A percentile compares a stretch with the other conserved stretches of the same genome.
Evolutionary conservation across 2,797 vertebrate species (phyloP).

Genomic region (Ceryle rudis): DNA sequence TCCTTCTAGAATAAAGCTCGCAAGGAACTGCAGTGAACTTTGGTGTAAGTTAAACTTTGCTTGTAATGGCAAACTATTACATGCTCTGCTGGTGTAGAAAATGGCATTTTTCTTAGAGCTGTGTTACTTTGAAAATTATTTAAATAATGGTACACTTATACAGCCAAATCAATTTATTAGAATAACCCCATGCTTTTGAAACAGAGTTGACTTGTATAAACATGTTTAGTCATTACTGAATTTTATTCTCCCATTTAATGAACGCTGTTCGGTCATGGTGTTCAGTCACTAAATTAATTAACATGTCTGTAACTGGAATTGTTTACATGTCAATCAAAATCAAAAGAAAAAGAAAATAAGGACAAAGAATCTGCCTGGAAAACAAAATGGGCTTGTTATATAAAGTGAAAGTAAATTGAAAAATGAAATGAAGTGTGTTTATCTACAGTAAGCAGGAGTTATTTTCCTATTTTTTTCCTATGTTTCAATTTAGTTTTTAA

Average conservation of each 20-base stretch:
- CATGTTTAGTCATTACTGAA: constrained; percentile 33
- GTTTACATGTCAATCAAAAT: constrained; percentile 44
- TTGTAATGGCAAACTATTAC: constrained; percentile 74
- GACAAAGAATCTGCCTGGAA: not conserved
- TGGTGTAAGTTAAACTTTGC: constrained; percentile 71
- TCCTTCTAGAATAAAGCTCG: constrained; percentile 1
- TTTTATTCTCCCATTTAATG: constrained; percentile 43
- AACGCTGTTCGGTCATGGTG: constrained; percentile 1
- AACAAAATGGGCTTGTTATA: not conserved
- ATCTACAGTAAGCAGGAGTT: not conserved
- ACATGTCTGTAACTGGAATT: constrained; percentile 27
- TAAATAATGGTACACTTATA: constrained; percentile 64
- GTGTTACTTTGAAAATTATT: constrained; percentile 72
- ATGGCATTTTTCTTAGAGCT: constrained; percentile 75
- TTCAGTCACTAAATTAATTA: constrained; percentile 56
- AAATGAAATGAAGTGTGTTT: not conserved
- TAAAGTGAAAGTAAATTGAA: not conserved
- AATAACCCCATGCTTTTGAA: constrained; percentile 50
- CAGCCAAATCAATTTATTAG: constrained; percentile 69
- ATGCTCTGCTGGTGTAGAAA: constrained; percentile 83
- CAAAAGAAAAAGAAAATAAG: not conserved
- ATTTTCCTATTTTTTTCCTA: not conserved
- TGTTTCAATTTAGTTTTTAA: not conserved
- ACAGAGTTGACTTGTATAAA: constrained; percentile 33
- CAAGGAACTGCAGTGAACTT: constrained; percentile 37